Base-by-base conservation (phyloP, 2,888 invertebrate species). In the Cybosia mesomella region DNA sequence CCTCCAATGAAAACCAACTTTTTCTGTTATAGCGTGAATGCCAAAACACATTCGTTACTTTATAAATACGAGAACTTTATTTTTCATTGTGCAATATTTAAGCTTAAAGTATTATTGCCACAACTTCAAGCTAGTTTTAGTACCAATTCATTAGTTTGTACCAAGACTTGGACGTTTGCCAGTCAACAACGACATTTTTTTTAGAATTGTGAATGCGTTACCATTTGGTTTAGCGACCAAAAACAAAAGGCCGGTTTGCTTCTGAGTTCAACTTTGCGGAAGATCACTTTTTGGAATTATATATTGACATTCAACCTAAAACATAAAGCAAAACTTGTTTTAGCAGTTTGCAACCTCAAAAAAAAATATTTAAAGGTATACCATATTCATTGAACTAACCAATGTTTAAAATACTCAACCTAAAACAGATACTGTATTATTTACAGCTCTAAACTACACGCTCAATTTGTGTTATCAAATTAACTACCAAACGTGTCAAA, bases 161-260 rank as follows among this genome's bases (percentile, higher is more conserved):
- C n/a, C 62, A 66, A 70, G 69, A 72, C 74, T 78, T 78, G 76
- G 72, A 74, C 55, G 55, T 32, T 60, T 71, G 76, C 79, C 76
- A 21, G 49, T 61, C 43, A 66, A 66, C 54, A 60, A 28, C 15
- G 28, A 21, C 39, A 1, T 1, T 57, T 39, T 57, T 64, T 65
- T 58, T 58, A 43, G 28, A 49, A 21, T n/a, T n/a, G 9, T 8
- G 1, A 49, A 49, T 49, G 8, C 49, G 8, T 18, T 49, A 49
- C 1, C 8, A 49, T 3, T 9, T 49, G 49, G n/a, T 49, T 49
- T 49, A 49, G n/a, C 49, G 18, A 49, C 18, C n/a, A 49, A 18
- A n/a, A 43, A 43, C 49, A 49, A 49, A 49, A 49, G 8, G 9
- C n/a, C 8, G n/a, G 43, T 2, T 49, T 49, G 0, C n/a, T 9